Evolutionary conservation across 2,888 invertebrate species (phyloP).

Genomic region (Andrena hattorfiana): DNA sequence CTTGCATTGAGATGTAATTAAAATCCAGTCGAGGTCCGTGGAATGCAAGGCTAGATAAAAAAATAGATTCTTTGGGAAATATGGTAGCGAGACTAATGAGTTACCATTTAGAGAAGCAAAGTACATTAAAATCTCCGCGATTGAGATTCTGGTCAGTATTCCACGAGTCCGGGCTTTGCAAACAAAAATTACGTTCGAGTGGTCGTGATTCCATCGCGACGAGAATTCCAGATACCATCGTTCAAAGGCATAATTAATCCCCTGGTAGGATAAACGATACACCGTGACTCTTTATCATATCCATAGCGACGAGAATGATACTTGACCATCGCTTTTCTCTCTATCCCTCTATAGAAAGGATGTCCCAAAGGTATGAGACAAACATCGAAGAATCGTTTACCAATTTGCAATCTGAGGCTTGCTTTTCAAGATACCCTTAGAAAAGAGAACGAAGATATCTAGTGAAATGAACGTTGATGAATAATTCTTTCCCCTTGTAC

Average conservation of each 20-base stretch:
- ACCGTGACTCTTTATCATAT: slow-evolving; percentile 20
- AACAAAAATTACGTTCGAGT: slow-evolving; percentile 30
- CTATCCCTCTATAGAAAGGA: not conserved
- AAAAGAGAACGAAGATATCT: too few relatives aligned
- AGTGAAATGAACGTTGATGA: too few relatives aligned
- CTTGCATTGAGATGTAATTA: slow-evolving; percentile 13
- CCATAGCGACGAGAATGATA: slow-evolving; percentile 26
- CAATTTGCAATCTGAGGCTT: too few relatives aligned
- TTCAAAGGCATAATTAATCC: not conserved
- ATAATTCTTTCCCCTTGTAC: too few relatives aligned
- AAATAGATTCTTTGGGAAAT: not conserved
- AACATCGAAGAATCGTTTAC: too few relatives aligned
- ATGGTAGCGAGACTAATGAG: slow-evolving; percentile 34
- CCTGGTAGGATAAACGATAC: not conserved
- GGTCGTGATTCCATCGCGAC: slow-evolving; percentile 9
- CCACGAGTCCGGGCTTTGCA: slow-evolving; percentile 6
- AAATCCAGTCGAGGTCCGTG: not conserved
- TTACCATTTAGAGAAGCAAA: not conserved
- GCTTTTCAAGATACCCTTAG: too few relatives aligned
- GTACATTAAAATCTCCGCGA: not conserved
- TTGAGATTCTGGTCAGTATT: slow-evolving; percentile 32
- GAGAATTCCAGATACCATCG: not conserved
- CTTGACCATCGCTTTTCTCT: slow-evolving; percentile 37
- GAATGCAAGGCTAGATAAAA: not conserved
- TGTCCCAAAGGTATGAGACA: too few relatives aligned